These are phyloP conservation scores for Chloroceryle inda DNA, from an alignment of 2,797 vertebrate genomes.

Conservation along the genomic window DNA sequence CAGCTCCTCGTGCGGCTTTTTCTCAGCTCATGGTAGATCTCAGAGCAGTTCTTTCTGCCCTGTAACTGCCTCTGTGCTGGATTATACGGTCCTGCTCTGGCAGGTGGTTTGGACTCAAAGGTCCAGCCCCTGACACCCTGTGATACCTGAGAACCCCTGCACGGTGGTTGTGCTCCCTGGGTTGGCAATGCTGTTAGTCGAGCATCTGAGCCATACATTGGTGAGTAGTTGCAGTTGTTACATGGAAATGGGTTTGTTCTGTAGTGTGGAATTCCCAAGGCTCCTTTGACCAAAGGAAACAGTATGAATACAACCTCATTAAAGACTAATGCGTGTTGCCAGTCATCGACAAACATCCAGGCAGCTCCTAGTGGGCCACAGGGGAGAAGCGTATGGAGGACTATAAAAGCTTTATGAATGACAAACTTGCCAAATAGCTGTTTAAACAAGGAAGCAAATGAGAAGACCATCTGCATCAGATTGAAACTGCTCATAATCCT, in stretches of 20 bases:
- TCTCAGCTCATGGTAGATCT: neutral
- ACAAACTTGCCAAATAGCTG: slow-evolving; percentile 62
- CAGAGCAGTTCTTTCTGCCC: neutral
- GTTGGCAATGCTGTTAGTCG: neutral
- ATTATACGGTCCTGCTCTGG: too few relatives aligned
- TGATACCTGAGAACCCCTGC: fast-evolving
- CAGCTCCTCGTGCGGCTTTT: neutral
- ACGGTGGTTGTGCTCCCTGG: fast-evolving
- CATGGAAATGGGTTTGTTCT: neutral
- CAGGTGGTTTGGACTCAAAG: too few relatives aligned
- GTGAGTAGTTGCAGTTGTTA: neutral
- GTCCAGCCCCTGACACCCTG: too few relatives aligned
- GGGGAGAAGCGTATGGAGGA: neutral
- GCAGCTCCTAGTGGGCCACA: neutral
- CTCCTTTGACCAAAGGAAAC: slow-evolving; percentile 26
- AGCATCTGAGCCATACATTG: fast-evolving
- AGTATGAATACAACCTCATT: neutral
- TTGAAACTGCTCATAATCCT: slow-evolving; percentile 47
- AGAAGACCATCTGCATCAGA: slow-evolving; percentile 69
- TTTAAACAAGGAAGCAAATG: slow-evolving; percentile 71
- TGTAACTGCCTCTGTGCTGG: neutral
- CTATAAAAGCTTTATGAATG: slow-evolving; percentile 61
- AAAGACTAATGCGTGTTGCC: neutral
- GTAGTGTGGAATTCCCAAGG: neutral
- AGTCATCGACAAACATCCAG: slow-evolving; percentile 3